Conservation (phyloP, 2,888 invertebrate genomes). For the Marronus borbonicus region DNA sequence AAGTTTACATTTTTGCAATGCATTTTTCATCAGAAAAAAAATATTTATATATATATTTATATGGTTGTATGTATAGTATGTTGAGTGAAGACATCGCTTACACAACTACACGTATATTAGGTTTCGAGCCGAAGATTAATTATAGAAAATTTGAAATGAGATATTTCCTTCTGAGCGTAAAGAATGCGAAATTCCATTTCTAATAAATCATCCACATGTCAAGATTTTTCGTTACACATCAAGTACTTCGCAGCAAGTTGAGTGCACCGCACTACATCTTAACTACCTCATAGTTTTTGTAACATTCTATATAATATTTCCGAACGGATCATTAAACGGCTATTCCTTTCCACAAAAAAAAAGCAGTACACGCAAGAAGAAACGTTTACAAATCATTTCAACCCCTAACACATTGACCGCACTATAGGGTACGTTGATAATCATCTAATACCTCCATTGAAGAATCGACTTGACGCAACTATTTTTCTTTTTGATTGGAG, state of each 20-base stretch:
- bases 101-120: conserved; percentile 16
- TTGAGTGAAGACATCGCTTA: conserved; percentile 21
- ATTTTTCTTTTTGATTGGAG: conserved; percentile 43
- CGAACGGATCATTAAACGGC: conserved; percentile 15
- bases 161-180: conserved; percentile 41
- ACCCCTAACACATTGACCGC: conserved; percentile 19
- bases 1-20: too few species aligned
- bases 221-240: conserved; percentile 58
- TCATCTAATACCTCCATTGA: conserved; percentile 25
- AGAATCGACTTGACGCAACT: conserved; percentile 37
- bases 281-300: too few species aligned
- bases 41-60: too few species aligned
- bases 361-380: not conserved
- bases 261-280: too few species aligned
- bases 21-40: too few species aligned
- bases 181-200: conserved; percentile 34
- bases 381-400: conserved; percentile 46
- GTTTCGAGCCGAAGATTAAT: conserved; percentile 41
- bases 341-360: conserved; percentile 3
- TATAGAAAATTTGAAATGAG: conserved; percentile 43
- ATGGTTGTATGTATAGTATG: not conserved
- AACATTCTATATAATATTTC: not conserved
- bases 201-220: conserved; percentile 59
- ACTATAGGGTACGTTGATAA: conserved; percentile 36
- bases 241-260: conserved; percentile 43